Evolutionary conservation across 2,113 vertebrate species (phyloP), one percentile per base, ranked within the genome.

Genomic region (Neogale vison): DNA sequence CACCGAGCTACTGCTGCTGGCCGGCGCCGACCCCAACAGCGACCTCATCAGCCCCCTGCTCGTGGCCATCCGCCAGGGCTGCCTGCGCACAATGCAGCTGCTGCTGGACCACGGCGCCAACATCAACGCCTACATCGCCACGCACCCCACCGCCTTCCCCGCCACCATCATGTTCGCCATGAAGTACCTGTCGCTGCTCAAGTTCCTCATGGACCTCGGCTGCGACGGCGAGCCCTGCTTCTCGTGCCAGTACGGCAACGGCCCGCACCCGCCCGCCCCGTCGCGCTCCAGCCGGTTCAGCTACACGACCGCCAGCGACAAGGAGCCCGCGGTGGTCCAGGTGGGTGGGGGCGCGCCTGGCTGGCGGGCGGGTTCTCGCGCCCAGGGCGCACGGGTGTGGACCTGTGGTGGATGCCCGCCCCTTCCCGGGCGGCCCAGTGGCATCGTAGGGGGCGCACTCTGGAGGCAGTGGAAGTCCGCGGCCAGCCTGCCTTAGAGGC

Each of bases 1-100:
- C 4, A 99, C 99, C 0, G 97, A 98, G 76, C 98, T 99, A 98
- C 98, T 99, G 91, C 98, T 99, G 91, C 98, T 98, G 45, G 99
- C 99, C 0, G 99, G 99, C 2, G 99, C 99, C 36, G 97, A 99
- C 96, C 99, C 99, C 57, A 99, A 99, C 89, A 80, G 99, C 72
- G 99, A 99, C 90, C 88, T 99, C 39, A 99, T 99, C 98, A 99
- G 98, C 95, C 99, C 99, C 0, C 97, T 99, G 97, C 99, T 99
- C 83, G 99, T 99, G 96, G 99, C 99, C 29, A 99, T 99, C 42
- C 99, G 99, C 91, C 99, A 99, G 0, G 99, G 99, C 96, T 99
- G 99, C 95, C 89, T 99, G 95, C 98, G 98, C 87, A 99, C 98
- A 26, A 99, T 99, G 98, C 98, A 99, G 67, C 96, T 99, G n/a